phyloP scores from a whole-genome alignment of 2,113 vertebrate genomes.

The Cyprinodon variegatus region DNA sequence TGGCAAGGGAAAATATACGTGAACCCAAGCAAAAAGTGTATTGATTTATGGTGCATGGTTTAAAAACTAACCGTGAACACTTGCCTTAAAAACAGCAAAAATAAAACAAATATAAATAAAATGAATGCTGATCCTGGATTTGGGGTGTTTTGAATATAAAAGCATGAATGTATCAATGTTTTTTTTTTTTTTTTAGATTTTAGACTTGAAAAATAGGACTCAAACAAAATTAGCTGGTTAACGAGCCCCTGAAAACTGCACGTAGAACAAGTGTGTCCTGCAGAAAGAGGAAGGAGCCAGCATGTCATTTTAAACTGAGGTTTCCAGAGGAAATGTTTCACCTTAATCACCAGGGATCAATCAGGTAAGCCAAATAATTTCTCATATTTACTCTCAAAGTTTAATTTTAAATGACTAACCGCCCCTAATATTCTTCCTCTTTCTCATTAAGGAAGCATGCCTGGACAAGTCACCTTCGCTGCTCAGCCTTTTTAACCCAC shows the following conservation, averaged over 20 bases:
- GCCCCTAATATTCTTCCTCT: slow-evolving; percentile 51
- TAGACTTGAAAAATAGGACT: too few species aligned
- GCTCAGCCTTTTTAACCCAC: slow-evolving; percentile 71
- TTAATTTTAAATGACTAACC: slow-evolving; percentile 46
- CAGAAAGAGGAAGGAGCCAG: not conserved
- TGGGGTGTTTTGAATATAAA: not conserved
- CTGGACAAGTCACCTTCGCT: slow-evolving; percentile 71
- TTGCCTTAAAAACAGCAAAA: not conserved
- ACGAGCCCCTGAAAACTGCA: not conserved
- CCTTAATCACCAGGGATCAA: slow-evolving; percentile 3
- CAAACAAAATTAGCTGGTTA: too few species aligned
- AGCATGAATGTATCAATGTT: too few species aligned
- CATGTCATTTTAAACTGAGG: not conserved
- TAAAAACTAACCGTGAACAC: not conserved
- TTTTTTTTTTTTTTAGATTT: too few species aligned
- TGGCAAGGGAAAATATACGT: not conserved
- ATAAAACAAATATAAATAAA: not conserved
- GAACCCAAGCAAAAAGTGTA: not conserved
- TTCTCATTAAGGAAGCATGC: slow-evolving; percentile 65
- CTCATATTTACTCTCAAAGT: slow-evolving; percentile 42
- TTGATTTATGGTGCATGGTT: not conserved
- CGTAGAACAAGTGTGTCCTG: not conserved
- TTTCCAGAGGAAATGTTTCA: not conserved
- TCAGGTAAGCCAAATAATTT: slow-evolving; percentile 30
- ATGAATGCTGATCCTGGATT: not conserved